Conservation (phyloP, 2,888 invertebrate genomes). For the Polietes domitor region DNA sequence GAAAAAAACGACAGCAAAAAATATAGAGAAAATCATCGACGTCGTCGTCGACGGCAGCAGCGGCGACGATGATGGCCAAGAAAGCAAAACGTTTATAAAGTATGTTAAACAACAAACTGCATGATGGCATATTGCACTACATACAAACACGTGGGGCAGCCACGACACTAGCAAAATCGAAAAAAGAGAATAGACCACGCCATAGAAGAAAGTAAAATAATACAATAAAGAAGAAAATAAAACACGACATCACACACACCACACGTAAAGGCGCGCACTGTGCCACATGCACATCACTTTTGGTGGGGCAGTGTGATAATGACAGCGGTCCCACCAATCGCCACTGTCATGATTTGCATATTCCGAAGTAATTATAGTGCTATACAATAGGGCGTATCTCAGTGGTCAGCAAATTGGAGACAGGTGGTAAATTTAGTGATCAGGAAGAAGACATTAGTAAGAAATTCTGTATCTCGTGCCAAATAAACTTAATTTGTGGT, state of each 20-base stretch:
- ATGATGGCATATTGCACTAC: not conserved
- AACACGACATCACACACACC: conserved; percentile 20
- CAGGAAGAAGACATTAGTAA: too few relatives aligned
- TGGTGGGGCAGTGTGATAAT: conserved; percentile 5
- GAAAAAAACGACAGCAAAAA: conserved; percentile 70
- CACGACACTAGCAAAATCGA: conserved; percentile 12
- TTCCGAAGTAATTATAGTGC: too few relatives aligned
- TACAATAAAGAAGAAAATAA: conserved; percentile 55
- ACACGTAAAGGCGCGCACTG: not conserved
- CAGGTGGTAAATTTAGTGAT: too few relatives aligned
- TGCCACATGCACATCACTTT: not conserved
- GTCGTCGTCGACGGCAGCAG: not conserved
- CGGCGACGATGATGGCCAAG: conserved; percentile 17
- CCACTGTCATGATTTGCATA: too few relatives aligned
- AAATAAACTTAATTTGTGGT: too few relatives aligned
- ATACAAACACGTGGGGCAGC: conserved; percentile 7
- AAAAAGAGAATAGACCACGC: conserved; percentile 30
- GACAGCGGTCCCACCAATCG: not conserved
- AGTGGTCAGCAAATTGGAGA: too few relatives aligned
- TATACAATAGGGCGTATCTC: too few relatives aligned
- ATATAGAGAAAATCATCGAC: conserved; percentile 1
- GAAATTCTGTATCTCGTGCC: too few relatives aligned
- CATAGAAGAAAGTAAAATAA: conserved; percentile 58
- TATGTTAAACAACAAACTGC: conserved; percentile 31
- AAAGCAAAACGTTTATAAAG: conserved; percentile 50